phyloP scores from a whole-genome alignment of 2,113 vertebrate genomes.

The Hyperopisus bebe region DNA sequence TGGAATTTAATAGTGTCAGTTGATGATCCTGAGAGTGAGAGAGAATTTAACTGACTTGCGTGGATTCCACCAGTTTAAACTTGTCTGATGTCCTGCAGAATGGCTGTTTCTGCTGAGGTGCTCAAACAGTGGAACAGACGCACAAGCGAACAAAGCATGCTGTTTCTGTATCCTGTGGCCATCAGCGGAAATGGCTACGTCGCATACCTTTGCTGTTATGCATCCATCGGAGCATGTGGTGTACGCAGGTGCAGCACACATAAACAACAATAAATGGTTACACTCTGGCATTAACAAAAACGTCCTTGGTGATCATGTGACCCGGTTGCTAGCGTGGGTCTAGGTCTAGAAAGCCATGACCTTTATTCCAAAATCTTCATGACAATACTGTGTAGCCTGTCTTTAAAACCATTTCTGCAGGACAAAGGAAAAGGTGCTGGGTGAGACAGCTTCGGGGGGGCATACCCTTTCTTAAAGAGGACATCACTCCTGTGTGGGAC shows the following conservation, averaged over 20 bases:
- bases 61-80: neutral
- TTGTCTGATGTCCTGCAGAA: neutral
- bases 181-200: neutral
- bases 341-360: neutral
- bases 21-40: neutral
- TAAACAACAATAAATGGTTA: neutral
- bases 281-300: neutral
- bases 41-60: neutral
- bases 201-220: neutral
- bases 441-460: neutral
- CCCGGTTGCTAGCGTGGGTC: neutral
- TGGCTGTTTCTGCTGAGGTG: neutral
- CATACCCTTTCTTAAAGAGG: neutral
- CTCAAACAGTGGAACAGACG: neutral
- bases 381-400: neutral
- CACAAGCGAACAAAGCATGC: neutral
- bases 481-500: neutral
- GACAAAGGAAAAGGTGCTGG: neutral
- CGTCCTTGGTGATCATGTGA: neutral
- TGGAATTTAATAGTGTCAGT: neutral
- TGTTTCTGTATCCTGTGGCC: neutral
- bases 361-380: neutral
- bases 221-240: neutral
- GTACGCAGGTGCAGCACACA: neutral
- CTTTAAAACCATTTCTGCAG: neutral